Base-by-base conservation (phyloP, 2,888 invertebrate species). In the Cryptocheilus praepositus region DNA sequence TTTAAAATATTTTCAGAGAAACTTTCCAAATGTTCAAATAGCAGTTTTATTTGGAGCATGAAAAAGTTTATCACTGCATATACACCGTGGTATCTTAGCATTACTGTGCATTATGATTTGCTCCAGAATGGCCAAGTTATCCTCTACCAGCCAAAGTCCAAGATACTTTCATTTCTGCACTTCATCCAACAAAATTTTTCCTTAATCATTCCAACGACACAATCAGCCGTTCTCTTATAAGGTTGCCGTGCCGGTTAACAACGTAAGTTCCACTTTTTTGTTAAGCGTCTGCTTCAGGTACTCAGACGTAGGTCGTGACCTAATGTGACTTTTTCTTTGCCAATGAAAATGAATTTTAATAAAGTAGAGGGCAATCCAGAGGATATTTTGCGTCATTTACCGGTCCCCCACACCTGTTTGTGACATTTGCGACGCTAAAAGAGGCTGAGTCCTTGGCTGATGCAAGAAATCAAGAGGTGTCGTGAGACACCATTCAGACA, bases 381-480 rank as follows among this genome's bases (percentile, higher is more conserved):
- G 72, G 75, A 73, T 65, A 81, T 80, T 86, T 88, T 88, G 82
- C 88, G 74, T 88, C 88, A 88, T 87, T 80, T 85, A 87, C 86
- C 85, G 85, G 86, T 88, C 86, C 80, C 54, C 68, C 82, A 71
- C 82, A 84, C 84, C 83, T 83, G 84, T 77, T 79, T 78, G 66
- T 79, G 76, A 78, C 72, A 85, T 83, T 81, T 81, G 70, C 70
- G 74, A 76, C 71, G 76, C 67, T 74, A 81, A 83, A 85, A 82
- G 79, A 82, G 75, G 73, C 62, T 69, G 76, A 82, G 82, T 84
- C 84, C 86, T 83, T 84, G 85, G 86, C 88, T 88, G 88, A 88
- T 81, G 88, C 88, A 88, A 88, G 86, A 83, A 75, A 78, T 74
- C 79, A 74, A 74, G 70, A 76, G 70, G 73, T 88, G 88, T 88